phyloP scores from a whole-genome alignment of 30 jellyfish, hydroid and myxozoan species.

The Pseudorhiza aurosa region DNA sequence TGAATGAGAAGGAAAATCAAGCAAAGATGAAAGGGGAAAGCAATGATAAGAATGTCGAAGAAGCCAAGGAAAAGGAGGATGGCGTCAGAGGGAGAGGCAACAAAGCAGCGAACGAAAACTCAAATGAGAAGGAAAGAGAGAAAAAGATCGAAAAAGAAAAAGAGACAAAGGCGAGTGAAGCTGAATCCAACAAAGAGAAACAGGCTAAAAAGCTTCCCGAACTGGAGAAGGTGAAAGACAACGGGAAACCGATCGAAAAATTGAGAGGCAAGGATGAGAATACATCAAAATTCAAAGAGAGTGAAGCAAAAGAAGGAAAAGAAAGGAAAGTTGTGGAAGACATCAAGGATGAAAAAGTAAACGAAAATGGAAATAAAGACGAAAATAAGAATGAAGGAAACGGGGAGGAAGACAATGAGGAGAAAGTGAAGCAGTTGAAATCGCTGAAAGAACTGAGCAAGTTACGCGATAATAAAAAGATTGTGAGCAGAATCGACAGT shows the following conservation, averaged over 20 bases:
- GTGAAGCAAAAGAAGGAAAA: background rate
- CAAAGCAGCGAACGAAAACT: background rate
- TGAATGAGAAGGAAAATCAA: background rate
- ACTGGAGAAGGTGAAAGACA: constrained; percentile 3
- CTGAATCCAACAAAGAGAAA: background rate
- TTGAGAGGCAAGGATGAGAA: background rate
- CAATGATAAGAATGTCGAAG: background rate
- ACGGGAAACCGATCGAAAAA: constrained; percentile 33
- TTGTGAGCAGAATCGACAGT: constrained; percentile 25
- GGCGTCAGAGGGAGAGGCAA: background rate
- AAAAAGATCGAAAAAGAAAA: background rate
- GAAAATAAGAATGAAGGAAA: background rate
- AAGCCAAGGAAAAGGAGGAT: background rate
- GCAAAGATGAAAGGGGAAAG: constrained; percentile 7
- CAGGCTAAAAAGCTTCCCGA: constrained; percentile 7
- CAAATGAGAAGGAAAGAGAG: background rate
- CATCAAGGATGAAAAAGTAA: background rate
- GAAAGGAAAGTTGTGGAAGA: background rate
- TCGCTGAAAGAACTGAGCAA: constrained; percentile 20
- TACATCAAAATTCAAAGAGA: background rate
- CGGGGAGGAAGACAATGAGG: background rate
- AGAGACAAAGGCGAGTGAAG: background rate
- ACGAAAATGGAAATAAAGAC: background rate
- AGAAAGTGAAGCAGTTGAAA: constrained; percentile 24
- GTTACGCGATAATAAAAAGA: constrained; percentile 23